These are phyloP conservation scores for Lomographa bimaculata DNA, from an alignment of 2,888 invertebrate genomes.

Conservation along the genomic window DNA sequence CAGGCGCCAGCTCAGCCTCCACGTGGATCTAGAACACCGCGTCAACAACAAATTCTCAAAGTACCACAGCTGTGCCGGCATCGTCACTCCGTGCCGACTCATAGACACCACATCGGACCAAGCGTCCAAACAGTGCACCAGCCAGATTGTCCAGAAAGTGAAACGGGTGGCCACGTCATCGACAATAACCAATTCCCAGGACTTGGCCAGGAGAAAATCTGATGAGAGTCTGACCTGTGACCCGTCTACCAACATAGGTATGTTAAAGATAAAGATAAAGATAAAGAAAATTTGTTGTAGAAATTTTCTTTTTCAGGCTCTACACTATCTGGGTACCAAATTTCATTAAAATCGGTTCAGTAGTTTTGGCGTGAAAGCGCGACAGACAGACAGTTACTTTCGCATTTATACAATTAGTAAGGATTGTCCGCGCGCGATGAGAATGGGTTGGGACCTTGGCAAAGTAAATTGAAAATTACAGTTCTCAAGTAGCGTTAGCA, in stretches of 20 bases:
- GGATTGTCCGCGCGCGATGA: too few relatives aligned
- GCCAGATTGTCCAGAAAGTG: slow-evolving; percentile 12
- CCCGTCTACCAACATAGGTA: slow-evolving; percentile 52
- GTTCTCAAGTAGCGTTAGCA: too few relatives aligned
- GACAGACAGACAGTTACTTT: too few relatives aligned
- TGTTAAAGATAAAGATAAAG: too few relatives aligned
- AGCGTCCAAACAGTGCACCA: not conserved
- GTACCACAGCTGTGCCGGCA: slow-evolving; percentile 58
- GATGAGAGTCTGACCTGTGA: slow-evolving; percentile 50
- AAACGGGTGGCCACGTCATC: slow-evolving; percentile 21
- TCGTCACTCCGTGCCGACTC: slow-evolving; percentile 24
- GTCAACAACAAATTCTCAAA: slow-evolving; percentile 57
- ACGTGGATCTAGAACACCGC: slow-evolving; percentile 58
- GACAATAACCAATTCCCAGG: slow-evolving; percentile 27
- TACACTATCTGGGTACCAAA: too few relatives aligned
- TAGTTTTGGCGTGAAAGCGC: too few relatives aligned
- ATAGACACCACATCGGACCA: slow-evolving; percentile 17
- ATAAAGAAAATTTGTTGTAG: too few relatives aligned
- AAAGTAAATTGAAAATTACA: too few relatives aligned
- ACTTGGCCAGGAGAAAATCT: slow-evolving; percentile 35
- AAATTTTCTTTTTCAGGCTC: too few relatives aligned
- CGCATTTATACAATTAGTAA: too few relatives aligned
- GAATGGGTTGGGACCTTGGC: too few relatives aligned
- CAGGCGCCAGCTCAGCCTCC: slow-evolving; percentile 64
- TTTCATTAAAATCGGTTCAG: too few relatives aligned